Evolutionary conservation across 2,888 invertebrate species (phyloP), one percentile per base, ranked within the genome.

Genomic region (Eupeodes latifasciatus): DNA sequence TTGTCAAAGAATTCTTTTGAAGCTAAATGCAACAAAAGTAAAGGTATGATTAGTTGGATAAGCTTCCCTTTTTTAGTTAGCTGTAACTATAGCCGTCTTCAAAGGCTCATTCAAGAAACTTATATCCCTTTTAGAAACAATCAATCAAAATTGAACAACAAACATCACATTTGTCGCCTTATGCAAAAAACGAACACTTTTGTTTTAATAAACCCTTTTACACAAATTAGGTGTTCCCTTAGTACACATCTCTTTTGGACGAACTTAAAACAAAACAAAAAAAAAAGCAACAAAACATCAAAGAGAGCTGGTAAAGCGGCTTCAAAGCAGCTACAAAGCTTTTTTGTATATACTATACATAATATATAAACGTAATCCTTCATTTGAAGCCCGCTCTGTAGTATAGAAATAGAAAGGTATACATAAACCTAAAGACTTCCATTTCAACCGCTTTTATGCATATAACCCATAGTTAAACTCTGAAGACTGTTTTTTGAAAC

Each of bases 111-210:
- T 27, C 27, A 71, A 71, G 75, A 61, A 83, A 61, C 67, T 49
- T 62, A 78, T 76, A 78, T 82, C 71, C 80, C 67, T 69, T 59
- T 59, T 61, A 51, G 67, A 19, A 80, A 62, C 75, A 80, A 79
- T 87, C 81, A 87, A 87, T 87, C 87, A 80, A 83, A 71, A 77
- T 84, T 80, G 40, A 81, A 62, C 64, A 76, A 85, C 76, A 78
- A 78, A 78, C 64, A 69, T 19, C 64, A 76, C 57, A 47, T 80
- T 79, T 84, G 83, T 74, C 49, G 55, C 59, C 44, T 72, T 40
- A 27, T 66, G 66, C 5, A 19, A 36, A 27, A 27, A 44, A 47
- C 44, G 19, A 64, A 71, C 40, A 61, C 53, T 69, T 71, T 55
- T 55, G 19, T 55, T 47, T 34, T 44, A 55, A 47, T 53, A 5